Base-by-base conservation (phyloP, 30 jellyfish, hydroid and myxozoan genomes). In the Hydractinia echinata region DNA sequence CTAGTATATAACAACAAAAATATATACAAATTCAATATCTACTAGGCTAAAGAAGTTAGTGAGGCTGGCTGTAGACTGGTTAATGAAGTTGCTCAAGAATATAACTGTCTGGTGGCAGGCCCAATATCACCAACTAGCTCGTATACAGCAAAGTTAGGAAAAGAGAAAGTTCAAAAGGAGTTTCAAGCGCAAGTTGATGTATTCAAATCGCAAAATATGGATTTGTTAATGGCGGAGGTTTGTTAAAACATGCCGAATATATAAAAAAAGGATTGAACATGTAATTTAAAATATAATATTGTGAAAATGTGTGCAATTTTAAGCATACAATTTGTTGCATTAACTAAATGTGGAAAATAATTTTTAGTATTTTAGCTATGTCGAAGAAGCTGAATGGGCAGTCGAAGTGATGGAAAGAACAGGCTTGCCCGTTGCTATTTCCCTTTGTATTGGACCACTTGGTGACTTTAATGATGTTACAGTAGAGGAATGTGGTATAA, bases 311-410 rank as follows among this genome's bases (percentile, higher is more conserved):
- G 18, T 58, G 69, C 19, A 58, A 58, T 16, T 11, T 58, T 11
- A 16, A 58, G 15, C 69, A 58, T 16, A 58, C 15, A 58, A 58
- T 16, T 11, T 11, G 15, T 58, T 3, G n/a, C 19, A 58, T 11
- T 58, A 58, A 58, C 69, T 11, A 58, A 11, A 20, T 15, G 19
- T 51, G 52, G 14, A 54, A 54, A 7, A 49, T 66, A 13, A n/a
- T 18, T 81, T 52, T 81, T 30, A 81, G 91, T 87, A 82, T 61
- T 64, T 82, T 79, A 77, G 89, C 19, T 77, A 82, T 62, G 53
- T 58, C 39, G 96, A 87, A 55, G 92, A 87, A 54, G 81, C 84
- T 52, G 88, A 88, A 74, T 87, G 96, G 96, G 92, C 92, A 60
- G 69, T 82, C 4, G 96, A 87, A 68, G 61, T 82, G 14, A 53